phyloP scores from a whole-genome alignment of 2,888 invertebrate species.

The Orthosia cruda region DNA sequence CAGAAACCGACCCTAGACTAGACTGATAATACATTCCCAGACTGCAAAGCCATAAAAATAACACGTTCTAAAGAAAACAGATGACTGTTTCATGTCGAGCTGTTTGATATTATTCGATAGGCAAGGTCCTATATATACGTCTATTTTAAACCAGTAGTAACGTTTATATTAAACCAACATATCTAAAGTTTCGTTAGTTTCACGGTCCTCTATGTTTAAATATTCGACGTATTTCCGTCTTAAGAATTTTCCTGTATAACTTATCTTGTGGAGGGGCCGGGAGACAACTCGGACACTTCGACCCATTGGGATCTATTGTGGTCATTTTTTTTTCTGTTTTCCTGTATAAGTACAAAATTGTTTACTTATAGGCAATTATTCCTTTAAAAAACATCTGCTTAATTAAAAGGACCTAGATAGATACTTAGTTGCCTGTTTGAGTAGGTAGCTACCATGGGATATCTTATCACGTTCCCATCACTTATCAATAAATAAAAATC shows the following conservation, averaged over 20 bases:
- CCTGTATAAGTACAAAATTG: background rate
- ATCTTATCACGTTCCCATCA: constrained; percentile 9
- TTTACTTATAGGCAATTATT: background rate
- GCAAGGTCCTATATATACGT: background rate
- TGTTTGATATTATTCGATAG: constrained; percentile 8
- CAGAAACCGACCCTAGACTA: too few species aligned
- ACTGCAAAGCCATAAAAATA: background rate
- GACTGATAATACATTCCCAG: too few species aligned
- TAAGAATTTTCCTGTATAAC: constrained; percentile 4
- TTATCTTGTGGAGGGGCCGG: too few species aligned
- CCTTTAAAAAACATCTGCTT: background rate
- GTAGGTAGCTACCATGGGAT: background rate
- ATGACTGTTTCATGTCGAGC: background rate
- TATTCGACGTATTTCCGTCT: background rate
- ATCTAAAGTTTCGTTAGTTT: constrained; percentile 14
- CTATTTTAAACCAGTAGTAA: constrained; percentile 28
- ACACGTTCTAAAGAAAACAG: constrained; percentile 7
- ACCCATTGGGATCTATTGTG: too few species aligned
- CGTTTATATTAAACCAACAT: constrained; percentile 13
- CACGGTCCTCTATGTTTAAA: constrained; percentile 21
- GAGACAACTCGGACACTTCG: too few species aligned
- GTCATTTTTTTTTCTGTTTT: too few species aligned
- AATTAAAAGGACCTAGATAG: too few species aligned
- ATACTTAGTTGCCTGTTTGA: too few species aligned
- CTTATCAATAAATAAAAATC: constrained; percentile 1